Evolutionary conservation across 2,113 vertebrate genomes (phyloP).

Genomic region (Dinomys branickii): DNA sequence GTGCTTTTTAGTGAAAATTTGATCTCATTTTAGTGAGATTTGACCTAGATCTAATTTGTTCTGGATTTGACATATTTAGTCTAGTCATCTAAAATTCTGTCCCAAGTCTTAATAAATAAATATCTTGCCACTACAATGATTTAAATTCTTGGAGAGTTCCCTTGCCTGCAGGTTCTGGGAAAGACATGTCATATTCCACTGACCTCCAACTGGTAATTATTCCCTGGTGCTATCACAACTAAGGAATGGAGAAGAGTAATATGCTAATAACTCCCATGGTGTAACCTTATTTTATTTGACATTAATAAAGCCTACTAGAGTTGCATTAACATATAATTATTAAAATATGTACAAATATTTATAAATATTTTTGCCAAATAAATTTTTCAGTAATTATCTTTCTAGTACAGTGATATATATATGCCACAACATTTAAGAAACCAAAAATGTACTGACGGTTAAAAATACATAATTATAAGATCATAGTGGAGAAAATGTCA

Average conservation of each 20-base stretch:
- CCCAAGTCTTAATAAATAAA: neutral
- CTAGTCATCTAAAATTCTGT: neutral
- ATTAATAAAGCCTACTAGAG: neutral
- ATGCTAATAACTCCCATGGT: neutral
- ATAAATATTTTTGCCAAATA: neutral
- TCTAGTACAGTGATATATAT: neutral
- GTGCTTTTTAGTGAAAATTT: neutral
- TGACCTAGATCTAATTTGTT: neutral
- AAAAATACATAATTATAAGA: neutral
- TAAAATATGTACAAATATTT: neutral
- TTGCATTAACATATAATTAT: neutral
- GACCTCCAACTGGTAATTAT: neutral
- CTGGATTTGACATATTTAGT: neutral
- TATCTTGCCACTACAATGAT: neutral
- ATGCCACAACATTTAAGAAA: neutral
- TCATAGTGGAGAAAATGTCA: neutral
- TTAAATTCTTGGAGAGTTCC: neutral
- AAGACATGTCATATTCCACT: neutral
- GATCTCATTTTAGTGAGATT: neutral
- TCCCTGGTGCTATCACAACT: neutral
- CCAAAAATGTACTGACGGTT: neutral
- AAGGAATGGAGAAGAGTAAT: neutral
- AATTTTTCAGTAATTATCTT: neutral
- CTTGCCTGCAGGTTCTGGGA: neutral
- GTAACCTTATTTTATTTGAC: neutral